Base-by-base conservation (phyloP, 2,113 vertebrate species). In the Nothoprocta perdicaria region DNA sequence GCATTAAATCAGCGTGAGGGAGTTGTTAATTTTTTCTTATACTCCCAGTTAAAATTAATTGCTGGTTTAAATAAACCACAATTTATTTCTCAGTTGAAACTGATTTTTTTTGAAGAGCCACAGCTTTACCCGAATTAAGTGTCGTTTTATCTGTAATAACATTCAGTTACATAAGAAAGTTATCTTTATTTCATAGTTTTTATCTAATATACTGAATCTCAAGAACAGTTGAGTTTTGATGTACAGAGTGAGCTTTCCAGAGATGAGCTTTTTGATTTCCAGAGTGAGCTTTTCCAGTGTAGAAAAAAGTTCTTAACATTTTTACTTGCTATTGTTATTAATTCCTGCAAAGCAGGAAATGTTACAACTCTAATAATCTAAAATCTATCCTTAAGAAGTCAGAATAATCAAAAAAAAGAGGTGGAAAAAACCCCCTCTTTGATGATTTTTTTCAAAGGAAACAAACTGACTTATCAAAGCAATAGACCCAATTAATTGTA, bases 101-200 rank as follows among this genome's bases (percentile, higher is more conserved):
- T 86, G 3, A 38, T 66, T 87, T 69, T 71, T 95, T 86, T 94
- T 74, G 81, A 61, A 89, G 91, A 86, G 62, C 93, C 88, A 76
- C 26, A 87, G 83, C 31, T 65, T 90, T 80, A 63, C 91, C 62
- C 94, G 62, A 22, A 84, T 76, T 84, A 94, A 94, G 33, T 35
- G 24, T 13, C 46, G 21, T 84, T 91, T 92, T 90, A 76, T 92
- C 82, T 95, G 66, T 35, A 74, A 1, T 72, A 86, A 19, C 29
- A 26, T 78, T 88, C 8, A 58, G 83, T 91, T 61, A 31, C 80
- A 4, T 43, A 93, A 88, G 48, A 92, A 91, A 89, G 14, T 66
- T 84, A 58, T 75, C 43, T 23, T 9, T 80, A 12, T 85, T 89
- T 84, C 58, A 65, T 86, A 14, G 19, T 41, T 86, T 88, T 84